Base-by-base conservation (phyloP, 2,113 vertebrate genomes). In the Pimephales promelas region DNA sequence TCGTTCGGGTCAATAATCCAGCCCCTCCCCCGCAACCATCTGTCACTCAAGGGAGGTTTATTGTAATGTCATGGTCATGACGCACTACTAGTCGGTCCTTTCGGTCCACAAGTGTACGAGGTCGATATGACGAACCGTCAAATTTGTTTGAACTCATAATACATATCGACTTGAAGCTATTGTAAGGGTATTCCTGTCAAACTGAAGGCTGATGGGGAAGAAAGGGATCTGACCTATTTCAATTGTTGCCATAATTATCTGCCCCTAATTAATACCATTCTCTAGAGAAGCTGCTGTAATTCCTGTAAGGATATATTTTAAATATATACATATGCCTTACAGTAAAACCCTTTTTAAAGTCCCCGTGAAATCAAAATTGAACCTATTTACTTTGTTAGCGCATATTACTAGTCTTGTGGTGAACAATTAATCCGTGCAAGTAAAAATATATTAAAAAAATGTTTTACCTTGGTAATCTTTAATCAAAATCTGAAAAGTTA, bases 191-290 rank as follows among this genome's bases (percentile, higher is more conserved):
- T 74, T 49, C 13, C 16, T 52, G 14, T 28, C 64, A 40, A 16
- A 36, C 59, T 4, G 16, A 36, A 73, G 61, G 45, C 45, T 70
- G 52, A 47, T 62, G 43, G 18, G 22, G 36, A 79, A 26, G 56
- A 77, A 40, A 22, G 43, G 49, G 75, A 78, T 54, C 81, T 87
- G 87, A 84, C 84, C 87, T 83, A 87, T 61, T 87, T 83, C 73
- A 57, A 40, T 56, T 54, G 81, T 47, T 80, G 10, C 84, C 77
- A 73, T 56, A 81, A 88, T 88, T 85, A 88, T 88, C 84, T 88
- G 70, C 74, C 87, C 81, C 79, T 87, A 88, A 88, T 88, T 84
- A 81, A 49, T 57, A 47, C 77, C 26, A 26, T 26, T 52, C 66
- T 70, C 71, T 16, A 45, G 49, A 71, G 76, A 45, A 45, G 4